A percentile compares a stretch with the other conserved stretches of the same genome.
Evolutionary conservation across 2,888 invertebrate genomes (phyloP).

Genomic region (Neoascia interrupta): DNA sequence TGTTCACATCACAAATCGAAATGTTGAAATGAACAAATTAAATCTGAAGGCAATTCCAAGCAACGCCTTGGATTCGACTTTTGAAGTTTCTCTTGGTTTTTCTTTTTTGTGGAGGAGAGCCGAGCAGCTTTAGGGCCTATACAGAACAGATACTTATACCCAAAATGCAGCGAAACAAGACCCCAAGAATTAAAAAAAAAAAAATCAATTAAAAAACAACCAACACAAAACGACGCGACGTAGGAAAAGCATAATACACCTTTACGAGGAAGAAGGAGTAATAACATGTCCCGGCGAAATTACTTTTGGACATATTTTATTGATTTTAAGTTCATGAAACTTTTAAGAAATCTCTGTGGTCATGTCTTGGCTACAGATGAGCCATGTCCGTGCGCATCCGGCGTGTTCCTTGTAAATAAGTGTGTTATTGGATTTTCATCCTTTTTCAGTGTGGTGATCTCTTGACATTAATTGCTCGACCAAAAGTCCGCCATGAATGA

Average conservation of each 20-base stretch:
- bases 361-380: conserved; percentile 21
- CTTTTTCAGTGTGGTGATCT: conserved; percentile 50
- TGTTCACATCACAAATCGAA: conserved; percentile 70
- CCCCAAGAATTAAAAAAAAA: not conserved
- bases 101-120: not conserved
- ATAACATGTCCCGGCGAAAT: conserved; percentile 68
- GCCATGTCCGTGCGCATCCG: not conserved
- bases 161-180: conserved; percentile 7
- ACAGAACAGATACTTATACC: not conserved
- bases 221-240: not conserved
- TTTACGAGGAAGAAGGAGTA: conserved; percentile 58
- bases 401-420: conserved; percentile 35
- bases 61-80: conserved; percentile 53
- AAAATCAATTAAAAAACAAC: conserved; percentile 35
- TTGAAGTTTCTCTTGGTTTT: too few relatives aligned
- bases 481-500: conserved; percentile 57
- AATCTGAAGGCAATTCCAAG: conserved; percentile 59
- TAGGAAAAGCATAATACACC: conserved; percentile 11
- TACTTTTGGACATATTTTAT: conserved; percentile 70
- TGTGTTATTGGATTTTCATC: conserved; percentile 41
- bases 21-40: conserved; percentile 67
- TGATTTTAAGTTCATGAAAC: conserved; percentile 62
- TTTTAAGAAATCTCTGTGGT: conserved; percentile 59
- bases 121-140: too few relatives aligned
- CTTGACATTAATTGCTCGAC: conserved; percentile 65